Base-by-base conservation (phyloP, 2,797 vertebrate genomes). In the Protonibea diacanthus region DNA sequence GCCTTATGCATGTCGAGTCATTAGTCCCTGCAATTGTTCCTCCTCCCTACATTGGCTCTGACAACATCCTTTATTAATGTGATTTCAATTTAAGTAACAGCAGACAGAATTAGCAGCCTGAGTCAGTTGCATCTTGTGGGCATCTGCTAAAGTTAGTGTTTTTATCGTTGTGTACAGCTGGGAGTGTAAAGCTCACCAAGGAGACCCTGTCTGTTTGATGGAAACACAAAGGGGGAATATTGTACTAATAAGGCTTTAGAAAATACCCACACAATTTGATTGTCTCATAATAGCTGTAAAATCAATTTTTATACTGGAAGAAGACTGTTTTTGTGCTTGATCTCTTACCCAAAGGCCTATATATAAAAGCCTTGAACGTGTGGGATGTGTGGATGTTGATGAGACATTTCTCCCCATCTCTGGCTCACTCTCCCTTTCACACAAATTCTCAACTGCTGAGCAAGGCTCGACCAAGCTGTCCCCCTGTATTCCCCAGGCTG, bases 401-500 rank as follows among this genome's bases (percentile, higher is more conserved):
- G 47, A 66, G 78, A 67, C 64, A 40, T 85, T 85, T 81, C 81
- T 90, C 71, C 58, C 27, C 12, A 52, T 83, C 72, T 75, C n/a
- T 79, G 58, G 12, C 49, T 83, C 62, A 6, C 70, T 58, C 49
- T 63, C 67, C 63, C 29, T 5, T 51, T 42, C 52, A 47, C 21
- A 17, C 47, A n/a, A 33, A 33, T 21, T 23, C 48, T 78, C 56
- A 25, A 25, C 52, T 61, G 78, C 86, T 86, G 86, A 89, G 64
- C 8, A 58, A 82, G 71, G 61, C 56, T 52, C 56, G 56, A 56
- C 60, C 51, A 55, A 70, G 33, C 67, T 78, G 67, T 70, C 70
- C 69, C 48, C 23, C 3, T 67, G 63, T 86, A 88, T 89, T 90
- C 83, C 84, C 85, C 67, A 44, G 84, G 75, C 86, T 89, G 88